A percentile compares a stretch with the other conserved stretches of the same genome.
Evolutionary conservation across 2,888 invertebrate genomes (phyloP).

Genomic region (Nomada goodeniana): DNA sequence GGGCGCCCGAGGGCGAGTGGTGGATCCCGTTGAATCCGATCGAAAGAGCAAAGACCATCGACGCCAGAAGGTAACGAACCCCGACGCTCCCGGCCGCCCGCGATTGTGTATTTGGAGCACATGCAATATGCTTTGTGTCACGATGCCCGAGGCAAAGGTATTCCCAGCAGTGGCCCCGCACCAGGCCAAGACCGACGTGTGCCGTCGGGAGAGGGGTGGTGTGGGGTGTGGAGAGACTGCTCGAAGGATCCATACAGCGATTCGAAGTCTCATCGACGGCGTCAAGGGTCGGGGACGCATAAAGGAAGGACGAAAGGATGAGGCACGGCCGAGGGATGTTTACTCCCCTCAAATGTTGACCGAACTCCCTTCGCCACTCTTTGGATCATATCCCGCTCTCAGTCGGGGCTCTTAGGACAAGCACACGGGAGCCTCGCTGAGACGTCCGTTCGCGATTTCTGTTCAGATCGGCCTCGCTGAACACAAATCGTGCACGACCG

Average conservation of each 20-base stretch:
- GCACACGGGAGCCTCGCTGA: constrained; percentile 24
- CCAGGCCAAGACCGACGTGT: constrained; percentile 63
- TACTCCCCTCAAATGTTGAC: constrained; percentile 81
- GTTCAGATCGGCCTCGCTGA: neutral
- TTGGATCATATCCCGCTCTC: constrained; percentile 76
- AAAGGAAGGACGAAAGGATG: constrained; percentile 36
- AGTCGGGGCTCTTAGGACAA: constrained; percentile 65
- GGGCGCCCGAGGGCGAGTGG: constrained; percentile 41
- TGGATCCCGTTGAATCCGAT: constrained; percentile 59
- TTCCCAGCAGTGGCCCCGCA: constrained; percentile 57
- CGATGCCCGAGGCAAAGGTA: constrained; percentile 55
- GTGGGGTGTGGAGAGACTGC: constrained; percentile 12
- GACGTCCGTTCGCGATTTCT: constrained; percentile 14
- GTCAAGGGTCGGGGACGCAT: neutral
- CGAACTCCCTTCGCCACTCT: constrained; percentile 72
- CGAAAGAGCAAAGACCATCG: constrained; percentile 64
- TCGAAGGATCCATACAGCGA: constrained; percentile 68
- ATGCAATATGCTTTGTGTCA: constrained; percentile 75
- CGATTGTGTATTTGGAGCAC: constrained; percentile 60
- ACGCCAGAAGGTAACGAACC: constrained; percentile 64
- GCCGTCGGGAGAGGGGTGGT: constrained; percentile 50
- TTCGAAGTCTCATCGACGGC: constrained; percentile 59
- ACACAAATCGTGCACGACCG: too few species aligned
- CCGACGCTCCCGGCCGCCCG: constrained; percentile 24
- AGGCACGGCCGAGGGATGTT: constrained; percentile 67